A percentile compares a stretch with the other conserved stretches of the same genome.
These are phyloP conservation scores for Biston stratarius DNA, from an alignment of 2,888 invertebrate genomes.

Conservation along the genomic window DNA sequence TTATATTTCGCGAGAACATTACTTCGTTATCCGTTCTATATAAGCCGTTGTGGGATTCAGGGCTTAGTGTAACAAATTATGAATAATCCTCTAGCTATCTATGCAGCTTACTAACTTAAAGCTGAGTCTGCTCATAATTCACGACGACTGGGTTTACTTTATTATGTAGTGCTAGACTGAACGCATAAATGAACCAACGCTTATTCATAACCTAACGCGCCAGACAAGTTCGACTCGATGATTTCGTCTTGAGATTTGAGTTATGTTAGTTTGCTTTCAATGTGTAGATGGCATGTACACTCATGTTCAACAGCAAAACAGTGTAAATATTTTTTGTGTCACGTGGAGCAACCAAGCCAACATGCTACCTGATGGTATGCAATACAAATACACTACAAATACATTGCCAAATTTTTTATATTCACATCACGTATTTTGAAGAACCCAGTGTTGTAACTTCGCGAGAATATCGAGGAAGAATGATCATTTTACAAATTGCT, in stretches of 20 bases:
- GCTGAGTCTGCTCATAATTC: conserved; percentile 31
- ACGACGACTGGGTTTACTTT: conserved; percentile 40
- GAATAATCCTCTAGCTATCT: conserved; percentile 28
- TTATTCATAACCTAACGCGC: conserved; percentile 16
- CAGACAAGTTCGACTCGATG: conserved; percentile 18
- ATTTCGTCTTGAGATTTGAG: conserved; percentile 6
- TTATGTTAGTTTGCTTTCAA: not conserved
- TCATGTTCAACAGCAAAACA: too few relatives aligned
- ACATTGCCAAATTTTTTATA: too few relatives aligned
- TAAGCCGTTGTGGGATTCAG: conserved; percentile 29
- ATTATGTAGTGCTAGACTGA: conserved; percentile 45
- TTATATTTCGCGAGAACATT: conserved; percentile 2
- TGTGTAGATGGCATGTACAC: not conserved
- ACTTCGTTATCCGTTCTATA: conserved; percentile 24
- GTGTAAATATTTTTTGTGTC: too few relatives aligned
- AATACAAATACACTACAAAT: too few relatives aligned
- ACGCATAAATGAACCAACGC: conserved; percentile 42
- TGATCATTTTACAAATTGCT: too few relatives aligned
- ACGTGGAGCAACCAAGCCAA: too few relatives aligned
- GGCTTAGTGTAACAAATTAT: conserved; percentile 30
- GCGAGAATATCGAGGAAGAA: too few relatives aligned
- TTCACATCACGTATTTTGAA: too few relatives aligned
- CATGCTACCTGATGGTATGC: too few relatives aligned
- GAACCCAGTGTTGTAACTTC: too few relatives aligned
- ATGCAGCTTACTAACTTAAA: conserved; percentile 30